Base-by-base conservation (phyloP, 2,113 vertebrate species). In the Corythaixoides concolor region DNA sequence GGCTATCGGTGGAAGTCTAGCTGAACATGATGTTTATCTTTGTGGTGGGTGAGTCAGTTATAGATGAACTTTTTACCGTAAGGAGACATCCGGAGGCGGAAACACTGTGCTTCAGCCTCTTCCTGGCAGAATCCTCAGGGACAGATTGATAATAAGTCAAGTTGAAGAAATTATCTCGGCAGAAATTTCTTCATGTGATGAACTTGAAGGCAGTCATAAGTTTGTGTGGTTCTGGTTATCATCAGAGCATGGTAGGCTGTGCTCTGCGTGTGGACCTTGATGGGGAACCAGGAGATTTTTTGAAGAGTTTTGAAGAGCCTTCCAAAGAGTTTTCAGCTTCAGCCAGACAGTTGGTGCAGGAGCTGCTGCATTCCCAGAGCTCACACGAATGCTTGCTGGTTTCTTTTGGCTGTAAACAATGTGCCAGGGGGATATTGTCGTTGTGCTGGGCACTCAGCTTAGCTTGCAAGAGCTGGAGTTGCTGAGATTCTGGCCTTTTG, bases 341-440 rank as follows among this genome's bases (percentile, higher is more conserved):
- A 77, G 64, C 5, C 53, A 45, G 68, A 37, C 0, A 3, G 63
- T 26, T 47, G 35, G 19, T 67, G 37, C 49, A 58, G 64, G 69
- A 85, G 62, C 64, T 87, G 43, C 72, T 85, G 47, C 1, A 0
- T 76, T 95, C 43, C 59, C 26, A 52, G 70, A 52, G 67, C 16
- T 77, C 0, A 0, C 37, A 53, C 5, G 2, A 52, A 37, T 10
- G 5, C 50, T 66, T 56, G 6, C 32, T 76, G 23, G 2, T 68
- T 96, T 88, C 66, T 85, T 37, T 49, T 69, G 68, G 72, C 87
- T 63, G 80, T 73, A 43, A 67, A 18, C 37, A 47, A n/a, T 10
- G 28, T 66, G 52, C 16, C 35, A 49, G 55, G 30, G 62, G 21
- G 30, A 62, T 84, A 43, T n/a, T 68, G 49, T 52, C 8, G 5